Evolutionary conservation across 2,797 vertebrate species (phyloP), one percentile per base, ranked within the genome.

Genomic region (Naso thynnoides): DNA sequence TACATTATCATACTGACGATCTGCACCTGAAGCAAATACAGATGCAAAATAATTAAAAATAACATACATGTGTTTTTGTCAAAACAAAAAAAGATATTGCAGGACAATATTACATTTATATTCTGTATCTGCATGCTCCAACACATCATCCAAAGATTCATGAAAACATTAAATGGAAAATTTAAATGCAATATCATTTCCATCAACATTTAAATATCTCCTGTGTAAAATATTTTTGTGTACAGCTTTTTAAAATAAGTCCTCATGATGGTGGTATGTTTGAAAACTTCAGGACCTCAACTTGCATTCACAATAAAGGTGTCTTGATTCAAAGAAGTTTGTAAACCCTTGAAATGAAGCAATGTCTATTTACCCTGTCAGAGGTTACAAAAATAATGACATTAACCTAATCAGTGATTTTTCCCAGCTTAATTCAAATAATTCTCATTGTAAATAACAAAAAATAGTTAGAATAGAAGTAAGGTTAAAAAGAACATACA

Each of bases 1-100:
- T 70, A 94, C 87, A 60, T 93, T 91, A 47, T 93, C 90, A 83
- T 95, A 94, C 3, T 90, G 87, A 58, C 86, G 89, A 62, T 92
- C 92, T 65, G 91, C 93, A 80, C 94, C 95, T 95, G 48, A 33
- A 73, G 39, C 31, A 74, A 44, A 49, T 27, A 1, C 9, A 56
- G 53, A 18, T 42, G 75, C 1, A 29, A 59, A 36, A 36, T 10
- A 36, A 36, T 36, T 10, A 10, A 36, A 36, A 8, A 8, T 36
- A 36, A 36, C 8, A 36, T 36, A 36, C 33, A 36, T 36, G 33
- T 36, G 8, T 36, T 36, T 8, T 36, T 36, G 1, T 36, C 33
- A 36, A 8, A 36, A 8, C 33, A 36, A 36, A 36, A 36, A 36
- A 10, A 36, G 8, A 36, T 16, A 15, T 1, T 26, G 8, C 41